Evolutionary conservation across 2,113 vertebrate genomes (phyloP).

Genomic region (Rhinolophus sinicus): DNA sequence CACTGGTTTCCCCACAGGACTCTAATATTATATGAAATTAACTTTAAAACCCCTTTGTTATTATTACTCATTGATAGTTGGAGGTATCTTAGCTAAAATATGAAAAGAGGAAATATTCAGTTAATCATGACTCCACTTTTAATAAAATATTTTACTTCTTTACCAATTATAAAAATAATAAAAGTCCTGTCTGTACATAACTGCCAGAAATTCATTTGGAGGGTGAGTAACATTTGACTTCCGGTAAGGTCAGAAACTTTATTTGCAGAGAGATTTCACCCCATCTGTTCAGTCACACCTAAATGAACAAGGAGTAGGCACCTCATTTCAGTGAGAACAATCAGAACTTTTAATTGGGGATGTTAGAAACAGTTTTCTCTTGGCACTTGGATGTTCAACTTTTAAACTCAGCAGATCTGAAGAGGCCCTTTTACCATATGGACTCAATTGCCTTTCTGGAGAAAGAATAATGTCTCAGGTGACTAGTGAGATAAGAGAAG

Average conservation of each 20-base stretch:
- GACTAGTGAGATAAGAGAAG: not conserved
- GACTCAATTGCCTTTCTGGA: not conserved
- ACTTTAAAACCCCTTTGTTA: not conserved
- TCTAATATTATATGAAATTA: not conserved
- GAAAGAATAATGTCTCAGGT: not conserved
- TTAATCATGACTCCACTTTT: not conserved
- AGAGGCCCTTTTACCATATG: not conserved
- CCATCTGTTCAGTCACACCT: not conserved
- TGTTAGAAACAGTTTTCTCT: not conserved
- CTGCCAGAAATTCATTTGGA: not conserved
- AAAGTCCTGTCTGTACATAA: not conserved
- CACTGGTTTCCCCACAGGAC: not conserved
- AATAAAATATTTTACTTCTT: not conserved
- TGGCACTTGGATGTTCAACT: not conserved
- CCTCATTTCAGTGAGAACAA: not conserved
- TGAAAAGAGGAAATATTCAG: not conserved
- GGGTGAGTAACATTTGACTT: not conserved
- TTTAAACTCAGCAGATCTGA: not conserved
- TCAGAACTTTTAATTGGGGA: not conserved
- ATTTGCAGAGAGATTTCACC: not conserved
- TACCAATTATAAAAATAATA: not conserved
- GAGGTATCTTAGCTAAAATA: not conserved
- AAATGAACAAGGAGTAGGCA: not conserved
- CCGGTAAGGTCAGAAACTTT: not conserved
- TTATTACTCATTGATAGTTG: not conserved